Conservation (phyloP, 2,888 invertebrate species). For the Hyposoter didymator region DNA sequence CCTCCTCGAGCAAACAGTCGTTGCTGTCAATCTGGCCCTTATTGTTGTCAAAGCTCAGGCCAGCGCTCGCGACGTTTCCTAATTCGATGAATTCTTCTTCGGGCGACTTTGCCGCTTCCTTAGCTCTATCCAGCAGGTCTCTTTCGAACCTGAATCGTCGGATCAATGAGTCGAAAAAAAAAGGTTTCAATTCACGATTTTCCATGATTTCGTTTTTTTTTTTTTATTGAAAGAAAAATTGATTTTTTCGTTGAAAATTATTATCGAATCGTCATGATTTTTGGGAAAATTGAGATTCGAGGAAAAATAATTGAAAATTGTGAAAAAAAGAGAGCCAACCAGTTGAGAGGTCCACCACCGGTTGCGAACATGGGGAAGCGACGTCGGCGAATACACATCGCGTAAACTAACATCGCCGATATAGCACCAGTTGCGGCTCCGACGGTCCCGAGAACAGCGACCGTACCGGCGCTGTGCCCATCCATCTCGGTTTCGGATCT, state of each 20-base stretch:
- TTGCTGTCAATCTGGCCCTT: slow-evolving; percentile 66
- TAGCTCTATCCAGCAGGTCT: slow-evolving; percentile 78
- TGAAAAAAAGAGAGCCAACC: slow-evolving; percentile 68
- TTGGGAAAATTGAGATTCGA: background rate
- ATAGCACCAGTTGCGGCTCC: slow-evolving; percentile 80
- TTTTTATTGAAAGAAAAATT: too few relatives aligned
- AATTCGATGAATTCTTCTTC: slow-evolving; percentile 73
- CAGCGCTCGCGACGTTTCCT: slow-evolving; percentile 68
- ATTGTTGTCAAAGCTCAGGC: slow-evolving; percentile 66
- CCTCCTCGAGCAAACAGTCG: slow-evolving; percentile 72
- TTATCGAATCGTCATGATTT: background rate
- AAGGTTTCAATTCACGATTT: background rate
- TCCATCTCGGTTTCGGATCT: slow-evolving; percentile 73
- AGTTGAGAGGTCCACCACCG: slow-evolving; percentile 78
- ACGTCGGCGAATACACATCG: slow-evolving; percentile 77
- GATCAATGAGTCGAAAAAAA: background rate
- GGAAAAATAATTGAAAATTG: background rate
- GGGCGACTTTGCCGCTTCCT: slow-evolving; percentile 75
- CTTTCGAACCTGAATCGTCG: slow-evolving; percentile 76
- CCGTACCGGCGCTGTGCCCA: slow-evolving; percentile 76
- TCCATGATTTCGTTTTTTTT: too few relatives aligned
- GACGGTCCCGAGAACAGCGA: slow-evolving; percentile 78
- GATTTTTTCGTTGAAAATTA: background rate
- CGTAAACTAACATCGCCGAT: slow-evolving; percentile 79
- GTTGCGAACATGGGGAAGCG: slow-evolving; percentile 73